phyloP scores from a whole-genome alignment of 2,888 invertebrate genomes.

The Drosophila diplacantha region DNA sequence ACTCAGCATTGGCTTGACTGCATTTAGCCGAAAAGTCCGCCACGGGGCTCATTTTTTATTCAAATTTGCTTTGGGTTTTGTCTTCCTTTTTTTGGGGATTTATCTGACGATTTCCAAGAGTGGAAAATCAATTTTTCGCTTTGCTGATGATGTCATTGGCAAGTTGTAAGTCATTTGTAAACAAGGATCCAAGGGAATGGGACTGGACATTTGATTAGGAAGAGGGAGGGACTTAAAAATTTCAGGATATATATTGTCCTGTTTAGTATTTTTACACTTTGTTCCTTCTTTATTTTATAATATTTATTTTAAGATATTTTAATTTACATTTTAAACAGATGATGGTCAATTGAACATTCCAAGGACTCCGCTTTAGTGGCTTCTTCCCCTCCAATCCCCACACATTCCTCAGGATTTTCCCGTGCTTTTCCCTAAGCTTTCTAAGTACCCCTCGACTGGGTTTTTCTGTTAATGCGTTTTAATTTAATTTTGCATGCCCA shows the following conservation, averaged over 20 bases:
- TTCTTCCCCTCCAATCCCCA: background rate
- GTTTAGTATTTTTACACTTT: background rate
- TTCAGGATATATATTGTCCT: background rate
- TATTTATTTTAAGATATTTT: background rate
- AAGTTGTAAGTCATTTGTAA: slow-evolving; percentile 23
- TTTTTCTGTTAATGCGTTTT: slow-evolving; percentile 67
- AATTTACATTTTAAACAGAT: too few species aligned
- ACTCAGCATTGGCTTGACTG: slow-evolving; percentile 50
- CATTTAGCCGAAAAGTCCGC: slow-evolving; percentile 38
- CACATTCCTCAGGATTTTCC: background rate
- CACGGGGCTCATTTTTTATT: slow-evolving; percentile 55
- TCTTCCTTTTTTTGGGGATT: slow-evolving; percentile 9
- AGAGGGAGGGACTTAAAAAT: background rate
- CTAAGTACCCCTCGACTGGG: slow-evolving; percentile 21
- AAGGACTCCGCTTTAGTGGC: background rate
- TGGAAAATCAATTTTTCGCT: slow-evolving; percentile 62
- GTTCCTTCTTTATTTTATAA: background rate
- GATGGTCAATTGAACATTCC: background rate
- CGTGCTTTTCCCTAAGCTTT: slow-evolving; percentile 15
- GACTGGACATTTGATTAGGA: background rate
- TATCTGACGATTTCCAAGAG: slow-evolving; percentile 17
- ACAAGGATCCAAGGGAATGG: background rate
- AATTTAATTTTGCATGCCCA: slow-evolving; percentile 73
- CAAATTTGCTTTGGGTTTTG: slow-evolving; percentile 48
- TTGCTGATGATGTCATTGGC: slow-evolving; percentile 59